Base-by-base conservation (phyloP, 2,888 invertebrate genomes). In the Agrotis puta region DNA sequence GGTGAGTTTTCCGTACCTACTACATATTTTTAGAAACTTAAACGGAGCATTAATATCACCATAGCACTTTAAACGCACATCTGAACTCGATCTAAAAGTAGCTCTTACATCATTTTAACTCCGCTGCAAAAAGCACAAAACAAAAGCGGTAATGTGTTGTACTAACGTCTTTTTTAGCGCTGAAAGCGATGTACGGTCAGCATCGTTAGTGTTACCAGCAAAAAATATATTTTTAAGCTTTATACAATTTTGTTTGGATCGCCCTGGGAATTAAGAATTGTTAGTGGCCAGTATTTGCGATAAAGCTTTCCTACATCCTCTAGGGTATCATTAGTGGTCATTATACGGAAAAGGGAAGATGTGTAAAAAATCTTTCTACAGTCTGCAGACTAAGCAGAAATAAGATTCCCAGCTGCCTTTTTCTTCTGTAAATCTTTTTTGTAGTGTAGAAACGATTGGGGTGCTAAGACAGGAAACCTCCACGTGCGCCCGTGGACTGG, bases 101-200 rank as follows among this genome's bases (percentile, higher is more conserved):
- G 57, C 50, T 65, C 57, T 50, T n/a, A 62, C 66, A 64, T 59
- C 54, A 47, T 39, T 66, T 27, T 16, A 75, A 66, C 58, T 20
- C 45, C 45, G 48, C 65, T 51, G 43, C n/a, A 64, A 43, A 67
- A 67, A 33, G 13, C 53, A 74, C 75, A 82, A 74, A 74, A 70
- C 45, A 2, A 57, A 59, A 57, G 61, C 77, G 54, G 58, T 79
- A 83, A 83, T 84, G 77, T 75, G 74, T 74, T 78, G 71, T 68
- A 68, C 83, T 84, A 83, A 84, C 80, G 84, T 82, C 69, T 63
- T 83, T 83, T 84, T 84, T 82, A 77, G 62, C 58, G 64, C 70
- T 64, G 50, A 74, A 69, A 69, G 67, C 73, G 73, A 79, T 77
- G 70, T 72, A 80, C 65, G 74, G 75, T 80, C 83, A 80, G 80